phyloP scores from a whole-genome alignment of 2,888 invertebrate species.

The Uropetala carovei region DNA sequence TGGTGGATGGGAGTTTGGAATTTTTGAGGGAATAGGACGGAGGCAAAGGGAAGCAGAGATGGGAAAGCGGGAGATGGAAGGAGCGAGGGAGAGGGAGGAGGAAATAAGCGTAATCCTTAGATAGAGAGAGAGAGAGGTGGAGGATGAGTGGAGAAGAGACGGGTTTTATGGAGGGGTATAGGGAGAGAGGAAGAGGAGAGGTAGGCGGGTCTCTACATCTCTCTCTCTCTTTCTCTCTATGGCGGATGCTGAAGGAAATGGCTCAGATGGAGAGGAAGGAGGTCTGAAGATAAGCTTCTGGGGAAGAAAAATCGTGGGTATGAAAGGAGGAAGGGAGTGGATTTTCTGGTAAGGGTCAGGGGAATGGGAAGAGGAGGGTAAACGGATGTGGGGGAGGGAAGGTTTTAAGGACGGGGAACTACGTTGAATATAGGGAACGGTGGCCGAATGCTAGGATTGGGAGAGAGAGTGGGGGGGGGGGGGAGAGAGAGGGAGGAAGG shows the following conservation, averaged over 20 bases:
- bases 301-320: slow-evolving; percentile 27
- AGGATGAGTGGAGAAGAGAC: not conserved
- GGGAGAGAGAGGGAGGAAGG: not conserved
- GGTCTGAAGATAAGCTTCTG: slow-evolving; percentile 38
- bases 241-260: slow-evolving; percentile 41
- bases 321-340: not conserved
- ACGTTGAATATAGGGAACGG: not conserved
- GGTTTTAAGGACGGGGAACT: not conserved
- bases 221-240: not conserved
- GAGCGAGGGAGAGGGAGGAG: not conserved
- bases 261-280: slow-evolving; percentile 38
- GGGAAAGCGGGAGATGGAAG: not conserved
- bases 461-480: not conserved
- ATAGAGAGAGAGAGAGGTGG: not conserved
- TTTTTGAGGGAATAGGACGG: not conserved
- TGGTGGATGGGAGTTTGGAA: not conserved
- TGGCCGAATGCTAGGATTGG: slow-evolving; percentile 6
- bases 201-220: not conserved
- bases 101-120: not conserved
- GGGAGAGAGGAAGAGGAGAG: not conserved
- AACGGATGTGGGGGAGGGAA: not conserved
- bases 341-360: not conserved
- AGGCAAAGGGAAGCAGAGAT: not conserved
- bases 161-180: not conserved
- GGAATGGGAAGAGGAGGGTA: not conserved